Conservation (phyloP, 1,140 invertebrate genomes). For the Drosophila nikananu region DNA sequence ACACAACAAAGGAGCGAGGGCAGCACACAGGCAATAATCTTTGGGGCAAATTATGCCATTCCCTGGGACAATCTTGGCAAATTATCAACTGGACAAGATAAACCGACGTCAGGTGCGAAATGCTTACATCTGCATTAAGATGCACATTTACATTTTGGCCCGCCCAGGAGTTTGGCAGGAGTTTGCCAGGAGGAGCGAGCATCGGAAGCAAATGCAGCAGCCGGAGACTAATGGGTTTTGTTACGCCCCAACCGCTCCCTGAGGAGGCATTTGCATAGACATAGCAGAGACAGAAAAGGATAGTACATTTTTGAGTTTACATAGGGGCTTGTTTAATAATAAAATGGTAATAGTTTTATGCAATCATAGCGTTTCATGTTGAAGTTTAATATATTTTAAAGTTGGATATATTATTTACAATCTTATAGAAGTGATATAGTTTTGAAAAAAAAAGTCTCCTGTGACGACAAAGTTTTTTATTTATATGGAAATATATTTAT, state of each 20-base stretch:
- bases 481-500: too few species aligned
- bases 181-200: constrained; percentile 26
- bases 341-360: too few species aligned
- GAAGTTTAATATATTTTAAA: too few species aligned
- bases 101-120: constrained; percentile 67
- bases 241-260: constrained; percentile 18
- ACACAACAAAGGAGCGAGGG: constrained; percentile 1
- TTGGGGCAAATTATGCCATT: constrained; percentile 28
- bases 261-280: constrained; percentile 36
- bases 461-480: too few species aligned
- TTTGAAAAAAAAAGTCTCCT: too few species aligned
- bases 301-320: background rate
- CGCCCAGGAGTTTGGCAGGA: constrained; percentile 33
- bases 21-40: constrained; percentile 30
- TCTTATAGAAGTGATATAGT: too few species aligned
- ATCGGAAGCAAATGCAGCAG: constrained; percentile 4
- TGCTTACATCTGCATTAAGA: constrained; percentile 69
- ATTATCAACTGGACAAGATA: constrained; percentile 69
- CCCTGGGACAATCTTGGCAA: constrained; percentile 48
- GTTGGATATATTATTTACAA: too few species aligned
- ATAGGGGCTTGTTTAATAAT: background rate
- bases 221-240: constrained; percentile 48
- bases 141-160: constrained; percentile 45
- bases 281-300: constrained; percentile 7
- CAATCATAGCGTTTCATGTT: too few species aligned